Conservation (phyloP, 1,140 invertebrate genomes). For the Oreohelix idahoensis region DNA sequence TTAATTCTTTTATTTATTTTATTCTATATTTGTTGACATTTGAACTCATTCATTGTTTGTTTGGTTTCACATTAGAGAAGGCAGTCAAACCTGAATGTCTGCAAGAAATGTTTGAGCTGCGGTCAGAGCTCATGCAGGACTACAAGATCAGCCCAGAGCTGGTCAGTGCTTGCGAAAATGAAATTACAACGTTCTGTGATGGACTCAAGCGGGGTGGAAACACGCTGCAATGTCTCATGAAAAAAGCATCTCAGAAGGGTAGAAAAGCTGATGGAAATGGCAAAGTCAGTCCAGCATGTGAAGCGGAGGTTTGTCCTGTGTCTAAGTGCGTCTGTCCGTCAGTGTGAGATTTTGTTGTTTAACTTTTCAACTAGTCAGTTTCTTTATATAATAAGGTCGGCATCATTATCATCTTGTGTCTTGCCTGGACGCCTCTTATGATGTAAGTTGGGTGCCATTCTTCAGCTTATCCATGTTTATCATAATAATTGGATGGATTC, state of each 20-base stretch:
- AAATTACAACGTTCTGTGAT: conserved; percentile 79
- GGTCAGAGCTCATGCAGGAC: conserved; percentile 92
- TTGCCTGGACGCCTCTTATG: too few species aligned
- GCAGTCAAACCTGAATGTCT: conserved; percentile 82
- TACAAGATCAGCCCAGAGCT: conserved; percentile 93
- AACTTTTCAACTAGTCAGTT: too few species aligned
- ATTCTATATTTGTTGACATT: too few species aligned
- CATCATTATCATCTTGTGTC: too few species aligned
- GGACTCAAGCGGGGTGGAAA: conserved; percentile 84
- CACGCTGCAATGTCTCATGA: conserved; percentile 97
- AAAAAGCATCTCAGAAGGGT: conserved; percentile 80
- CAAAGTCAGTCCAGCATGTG: conserved; percentile 45
- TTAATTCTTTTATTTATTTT: too few species aligned
- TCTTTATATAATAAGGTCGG: too few species aligned
- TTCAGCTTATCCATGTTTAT: too few species aligned
- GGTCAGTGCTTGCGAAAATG: conserved; percentile 85
- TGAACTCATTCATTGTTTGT: too few species aligned
- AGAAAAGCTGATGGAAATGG: conserved; percentile 3
- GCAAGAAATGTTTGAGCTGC: conserved; percentile 90
- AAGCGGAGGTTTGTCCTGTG: conserved; percentile 47
- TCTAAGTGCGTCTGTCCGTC: too few species aligned
- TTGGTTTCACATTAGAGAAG: conserved; percentile 70
- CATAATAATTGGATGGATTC: too few species aligned
- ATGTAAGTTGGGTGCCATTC: too few species aligned
- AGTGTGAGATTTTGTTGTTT: too few species aligned